Conservation (phyloP, 2,797 vertebrate genomes). For the Zalophus californianus region DNA sequence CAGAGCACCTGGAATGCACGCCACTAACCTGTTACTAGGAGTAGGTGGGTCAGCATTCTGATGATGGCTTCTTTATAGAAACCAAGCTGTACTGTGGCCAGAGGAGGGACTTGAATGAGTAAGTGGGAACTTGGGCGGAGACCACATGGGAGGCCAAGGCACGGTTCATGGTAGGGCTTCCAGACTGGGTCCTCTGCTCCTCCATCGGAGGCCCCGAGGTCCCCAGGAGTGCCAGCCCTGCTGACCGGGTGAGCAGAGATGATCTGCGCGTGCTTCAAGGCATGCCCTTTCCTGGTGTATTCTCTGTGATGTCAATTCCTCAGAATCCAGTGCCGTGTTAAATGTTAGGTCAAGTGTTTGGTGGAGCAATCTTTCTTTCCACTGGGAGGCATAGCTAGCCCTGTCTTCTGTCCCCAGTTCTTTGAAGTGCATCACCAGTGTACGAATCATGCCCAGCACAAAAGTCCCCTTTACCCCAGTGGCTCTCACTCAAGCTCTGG, state of each 20-base stretch:
- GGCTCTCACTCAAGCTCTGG: too few relatives aligned
- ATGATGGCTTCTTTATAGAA: background rate
- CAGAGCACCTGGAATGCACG: background rate
- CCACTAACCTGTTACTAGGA: too few relatives aligned
- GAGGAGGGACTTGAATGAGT: background rate
- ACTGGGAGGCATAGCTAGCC: background rate
- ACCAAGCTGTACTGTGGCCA: background rate
- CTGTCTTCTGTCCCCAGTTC: background rate
- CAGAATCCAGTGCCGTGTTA: accelerated
- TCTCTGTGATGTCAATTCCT: background rate
- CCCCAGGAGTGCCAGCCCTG: background rate
- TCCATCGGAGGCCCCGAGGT: too few relatives aligned
- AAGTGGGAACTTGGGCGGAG: background rate
- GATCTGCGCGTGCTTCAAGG: background rate
- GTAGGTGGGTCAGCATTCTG: background rate
- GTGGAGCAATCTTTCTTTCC: background rate
- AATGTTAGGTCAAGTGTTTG: background rate
- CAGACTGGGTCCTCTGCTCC: background rate
- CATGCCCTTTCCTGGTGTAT: background rate
- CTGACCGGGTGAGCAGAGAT: background rate
- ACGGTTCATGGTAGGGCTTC: background rate
- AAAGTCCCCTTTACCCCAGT: background rate
- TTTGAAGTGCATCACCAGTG: background rate
- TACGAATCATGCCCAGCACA: background rate
- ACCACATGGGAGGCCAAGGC: background rate